Evolutionary conservation across 2,797 vertebrate species (phyloP).

Genomic region (Gorsachius magnificus): DNA sequence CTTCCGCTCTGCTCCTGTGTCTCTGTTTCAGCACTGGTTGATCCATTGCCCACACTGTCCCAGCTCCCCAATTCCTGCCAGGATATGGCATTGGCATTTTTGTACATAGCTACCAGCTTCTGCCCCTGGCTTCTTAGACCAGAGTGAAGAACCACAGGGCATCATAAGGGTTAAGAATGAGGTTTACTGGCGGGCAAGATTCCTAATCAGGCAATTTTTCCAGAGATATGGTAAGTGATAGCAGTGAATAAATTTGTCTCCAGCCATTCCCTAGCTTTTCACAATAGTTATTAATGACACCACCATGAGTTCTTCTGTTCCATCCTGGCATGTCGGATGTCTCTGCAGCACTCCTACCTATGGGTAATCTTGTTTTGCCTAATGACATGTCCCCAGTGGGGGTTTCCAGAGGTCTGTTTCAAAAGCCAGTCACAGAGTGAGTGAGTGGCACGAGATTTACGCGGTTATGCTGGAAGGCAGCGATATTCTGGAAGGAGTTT

Average conservation of each 20-base stretch:
- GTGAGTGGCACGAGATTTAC: not conserved
- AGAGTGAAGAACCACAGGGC: not conserved
- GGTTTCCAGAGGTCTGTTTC: not conserved
- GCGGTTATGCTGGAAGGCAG: not conserved
- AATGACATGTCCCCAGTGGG: not conserved
- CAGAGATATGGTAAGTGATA: not conserved
- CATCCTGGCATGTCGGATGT: not conserved
- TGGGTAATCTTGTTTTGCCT: not conserved
- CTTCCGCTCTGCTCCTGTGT: not conserved
- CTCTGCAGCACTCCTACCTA: not conserved
- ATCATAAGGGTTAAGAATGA: not conserved
- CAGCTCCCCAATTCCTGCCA: not conserved
- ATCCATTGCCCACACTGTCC: not conserved
- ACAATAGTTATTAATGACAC: not conserved
- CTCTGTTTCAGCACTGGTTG: not conserved
- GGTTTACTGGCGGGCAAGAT: not conserved
- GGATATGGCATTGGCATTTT: not conserved
- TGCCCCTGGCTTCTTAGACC: not conserved
- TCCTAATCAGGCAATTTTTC: not conserved
- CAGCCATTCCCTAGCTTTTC: not conserved
- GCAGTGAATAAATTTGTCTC: not conserved
- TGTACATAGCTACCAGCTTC: not conserved
- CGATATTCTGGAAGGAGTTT: not conserved
- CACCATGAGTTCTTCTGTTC: not conserved
- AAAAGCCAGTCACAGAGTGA: not conserved